Percentiles rank a stretch among this genome's conserved stretches.
These are phyloP conservation scores for Grantiella picta DNA, from an alignment of 2,113 vertebrate genomes.

Conservation along the genomic window DNA sequence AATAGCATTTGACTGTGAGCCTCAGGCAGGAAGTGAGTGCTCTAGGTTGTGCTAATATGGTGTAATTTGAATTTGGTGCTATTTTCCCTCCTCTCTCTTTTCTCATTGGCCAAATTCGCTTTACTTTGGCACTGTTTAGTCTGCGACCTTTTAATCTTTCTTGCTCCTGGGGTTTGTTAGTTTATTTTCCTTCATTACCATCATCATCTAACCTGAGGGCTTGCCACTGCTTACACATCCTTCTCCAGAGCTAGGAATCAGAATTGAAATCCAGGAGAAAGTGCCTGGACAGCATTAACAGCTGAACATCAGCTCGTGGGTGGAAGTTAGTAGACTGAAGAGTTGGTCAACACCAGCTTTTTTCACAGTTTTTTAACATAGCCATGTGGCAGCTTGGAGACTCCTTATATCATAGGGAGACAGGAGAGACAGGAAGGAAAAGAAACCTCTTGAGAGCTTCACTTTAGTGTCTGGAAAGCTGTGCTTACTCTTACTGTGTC, in stretches of 20 bases:
- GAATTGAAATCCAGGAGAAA: background rate
- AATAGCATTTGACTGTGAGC: background rate
- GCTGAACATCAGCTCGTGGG: background rate
- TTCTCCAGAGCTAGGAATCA: background rate
- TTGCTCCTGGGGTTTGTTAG: background rate
- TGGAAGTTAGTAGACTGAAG: background rate
- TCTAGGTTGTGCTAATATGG: background rate
- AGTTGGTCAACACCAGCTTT: background rate
- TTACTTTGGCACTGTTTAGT: background rate
- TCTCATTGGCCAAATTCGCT: background rate
- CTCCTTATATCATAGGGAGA: fast-evolving
- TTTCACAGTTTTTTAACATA: background rate
- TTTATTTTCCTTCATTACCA: background rate
- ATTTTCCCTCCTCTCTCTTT: background rate
- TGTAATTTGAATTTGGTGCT: background rate
- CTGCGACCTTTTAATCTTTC: background rate
- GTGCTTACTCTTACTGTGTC: background rate
- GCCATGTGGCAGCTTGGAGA: background rate
- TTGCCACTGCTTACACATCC: background rate
- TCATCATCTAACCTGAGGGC: background rate
- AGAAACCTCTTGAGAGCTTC: background rate
- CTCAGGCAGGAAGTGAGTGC: background rate
- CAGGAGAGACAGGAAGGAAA: background rate
- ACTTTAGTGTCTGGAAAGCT: background rate
- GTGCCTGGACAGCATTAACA: background rate